Evolutionary conservation across 2,113 vertebrate species (phyloP).

Genomic region (Epinephelus lanceolatus): DNA sequence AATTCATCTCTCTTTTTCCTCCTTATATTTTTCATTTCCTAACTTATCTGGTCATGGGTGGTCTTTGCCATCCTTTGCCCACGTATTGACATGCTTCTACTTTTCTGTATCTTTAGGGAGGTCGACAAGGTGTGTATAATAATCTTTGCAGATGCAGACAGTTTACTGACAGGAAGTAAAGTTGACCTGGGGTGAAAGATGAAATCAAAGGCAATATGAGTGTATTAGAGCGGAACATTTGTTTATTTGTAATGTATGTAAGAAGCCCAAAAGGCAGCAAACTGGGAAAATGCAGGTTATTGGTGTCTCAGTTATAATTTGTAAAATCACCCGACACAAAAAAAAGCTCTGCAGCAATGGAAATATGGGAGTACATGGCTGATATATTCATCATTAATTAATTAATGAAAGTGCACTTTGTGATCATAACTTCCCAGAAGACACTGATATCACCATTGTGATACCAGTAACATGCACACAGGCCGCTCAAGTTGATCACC

Average conservation of each 20-base stretch:
- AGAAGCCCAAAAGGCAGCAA: not conserved
- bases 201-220: slow-evolving; percentile 4
- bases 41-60: not conserved
- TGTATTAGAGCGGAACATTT: not conserved
- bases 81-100: not conserved
- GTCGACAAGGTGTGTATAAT: not conserved
- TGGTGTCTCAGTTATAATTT: not conserved
- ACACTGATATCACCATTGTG: not conserved
- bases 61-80: not conserved
- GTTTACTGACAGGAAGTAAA: not conserved
- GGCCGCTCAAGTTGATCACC: not conserved
- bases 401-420: not conserved
- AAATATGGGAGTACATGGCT: not conserved
- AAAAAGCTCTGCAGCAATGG: not conserved
- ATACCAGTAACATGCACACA: not conserved
- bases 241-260: not conserved
- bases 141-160: not conserved
- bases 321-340: not conserved
- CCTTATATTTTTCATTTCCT: not conserved
- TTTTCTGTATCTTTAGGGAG: not conserved
- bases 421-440: not conserved
- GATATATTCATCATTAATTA: not conserved
- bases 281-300: not conserved
- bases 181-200: not conserved
- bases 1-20: not conserved